These are phyloP conservation scores for Rafetus swinhoei DNA, from an alignment of 2,113 vertebrate species.

Conservation along the genomic window DNA sequence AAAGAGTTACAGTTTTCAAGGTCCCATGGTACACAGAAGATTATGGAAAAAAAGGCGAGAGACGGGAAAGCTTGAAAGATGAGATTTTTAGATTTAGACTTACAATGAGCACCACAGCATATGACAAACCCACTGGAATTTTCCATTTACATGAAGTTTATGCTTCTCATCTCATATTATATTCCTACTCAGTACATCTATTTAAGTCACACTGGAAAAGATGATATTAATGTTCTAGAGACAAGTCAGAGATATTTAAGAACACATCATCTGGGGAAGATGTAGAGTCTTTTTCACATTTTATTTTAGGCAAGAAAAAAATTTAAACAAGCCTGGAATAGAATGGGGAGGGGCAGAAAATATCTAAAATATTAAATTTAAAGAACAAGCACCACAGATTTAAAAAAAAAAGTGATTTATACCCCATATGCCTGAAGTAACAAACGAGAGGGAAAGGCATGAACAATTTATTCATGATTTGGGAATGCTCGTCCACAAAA, in stretches of 20 bases:
- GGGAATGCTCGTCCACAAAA: constrained; percentile 31
- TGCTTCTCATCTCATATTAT: not conserved
- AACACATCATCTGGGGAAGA: not conserved
- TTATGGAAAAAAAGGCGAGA: not conserved
- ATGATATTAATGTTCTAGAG: not conserved
- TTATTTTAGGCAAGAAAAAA: not conserved
- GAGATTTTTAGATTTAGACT: not conserved
- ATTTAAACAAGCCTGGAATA: not conserved
- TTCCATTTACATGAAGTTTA: not conserved
- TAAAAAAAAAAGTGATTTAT: not conserved
- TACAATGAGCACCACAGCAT: not conserved
- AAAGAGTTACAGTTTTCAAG: not conserved
- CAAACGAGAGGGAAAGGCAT: constrained; percentile 32
- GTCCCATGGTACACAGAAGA: rapidly evolving
- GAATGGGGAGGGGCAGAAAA: constrained; percentile 5
- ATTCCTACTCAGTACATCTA: not conserved
- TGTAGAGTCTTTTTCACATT: not conserved
- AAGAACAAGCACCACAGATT: not conserved
- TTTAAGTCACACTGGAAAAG: not conserved
- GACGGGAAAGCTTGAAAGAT: not conserved
- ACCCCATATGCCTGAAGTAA: constrained; percentile 13
- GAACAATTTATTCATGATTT: constrained; percentile 38
- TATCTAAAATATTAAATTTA: not conserved
- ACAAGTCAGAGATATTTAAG: not conserved
- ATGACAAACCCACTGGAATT: not conserved